phyloP scores from a whole-genome alignment of 2,113 vertebrate species.

The Sander vitreus region DNA sequence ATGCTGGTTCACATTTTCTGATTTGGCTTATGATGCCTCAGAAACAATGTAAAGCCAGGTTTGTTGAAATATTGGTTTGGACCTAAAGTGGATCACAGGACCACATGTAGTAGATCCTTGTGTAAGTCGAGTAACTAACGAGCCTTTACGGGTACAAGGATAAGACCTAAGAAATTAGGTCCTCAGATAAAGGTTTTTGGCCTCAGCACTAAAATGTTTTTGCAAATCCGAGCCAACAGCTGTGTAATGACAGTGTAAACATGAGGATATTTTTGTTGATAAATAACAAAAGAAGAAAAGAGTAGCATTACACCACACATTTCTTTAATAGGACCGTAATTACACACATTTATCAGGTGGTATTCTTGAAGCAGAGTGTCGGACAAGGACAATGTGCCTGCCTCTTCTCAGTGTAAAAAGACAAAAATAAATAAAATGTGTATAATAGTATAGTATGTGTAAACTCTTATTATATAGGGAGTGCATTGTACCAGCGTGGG shows the following conservation, averaged over 20 bases:
- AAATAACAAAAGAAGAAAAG: slow-evolving; percentile 15
- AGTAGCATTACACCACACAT: slow-evolving; percentile 10
- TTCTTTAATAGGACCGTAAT: slow-evolving; percentile 17
- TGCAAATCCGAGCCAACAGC: slow-evolving; percentile 25
- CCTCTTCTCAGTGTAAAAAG: not conserved
- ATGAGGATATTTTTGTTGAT: slow-evolving; percentile 6
- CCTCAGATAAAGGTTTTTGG: not conserved
- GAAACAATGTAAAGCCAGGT: slow-evolving; percentile 5
- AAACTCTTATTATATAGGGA: slow-evolving; percentile 16
- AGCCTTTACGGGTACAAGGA: not conserved
- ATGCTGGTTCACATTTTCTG: slow-evolving; percentile 1
- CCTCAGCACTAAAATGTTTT: slow-evolving; percentile 16
- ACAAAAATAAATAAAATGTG: not conserved
- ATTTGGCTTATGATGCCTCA: slow-evolving; percentile 11
- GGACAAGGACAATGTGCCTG: not conserved
- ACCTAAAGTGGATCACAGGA: not conserved
- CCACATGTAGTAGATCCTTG: not conserved
- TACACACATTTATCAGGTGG: slow-evolving; percentile 6
- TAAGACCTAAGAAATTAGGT: not conserved
- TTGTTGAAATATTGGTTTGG: slow-evolving; percentile 1
- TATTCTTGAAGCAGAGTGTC: slow-evolving; percentile 2
- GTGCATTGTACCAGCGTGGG: slow-evolving; percentile 3
- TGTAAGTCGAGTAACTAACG: not conserved
- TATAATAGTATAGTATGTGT: slow-evolving; percentile 15
- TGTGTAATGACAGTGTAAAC: slow-evolving; percentile 13